A percentile compares a stretch with the other conserved stretches of the same genome.
Conservation (phyloP, 2,888 invertebrate species). For the Zelleria hepariella region DNA sequence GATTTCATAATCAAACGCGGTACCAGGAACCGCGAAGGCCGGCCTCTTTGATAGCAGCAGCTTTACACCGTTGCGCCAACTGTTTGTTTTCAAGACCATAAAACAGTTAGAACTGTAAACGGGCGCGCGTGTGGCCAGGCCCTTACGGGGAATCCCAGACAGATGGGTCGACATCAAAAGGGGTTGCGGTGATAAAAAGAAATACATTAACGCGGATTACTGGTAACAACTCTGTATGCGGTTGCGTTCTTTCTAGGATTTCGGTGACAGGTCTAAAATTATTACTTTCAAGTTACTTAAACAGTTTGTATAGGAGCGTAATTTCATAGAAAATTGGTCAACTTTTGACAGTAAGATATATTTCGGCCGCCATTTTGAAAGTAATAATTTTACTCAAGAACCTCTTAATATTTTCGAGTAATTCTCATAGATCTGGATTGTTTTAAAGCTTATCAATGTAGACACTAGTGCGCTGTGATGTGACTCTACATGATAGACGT, state of each 20-base stretch:
- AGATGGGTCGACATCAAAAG: slow-evolving; percentile 69
- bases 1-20: too few relatives aligned
- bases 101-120: slow-evolving; percentile 68
- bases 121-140: slow-evolving; percentile 65
- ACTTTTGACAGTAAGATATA: too few relatives aligned
- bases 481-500: too few relatives aligned
- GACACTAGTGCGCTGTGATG: too few relatives aligned
- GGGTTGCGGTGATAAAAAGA: slow-evolving; percentile 55
- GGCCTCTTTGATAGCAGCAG: not conserved
- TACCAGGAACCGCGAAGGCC: not conserved
- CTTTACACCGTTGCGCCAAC: not conserved
- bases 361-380: too few relatives aligned
- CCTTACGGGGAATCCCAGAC: slow-evolving; percentile 69
- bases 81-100: slow-evolving; percentile 67
- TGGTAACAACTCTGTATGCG: slow-evolving; percentile 57
- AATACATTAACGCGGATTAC: slow-evolving; percentile 53
- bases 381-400: too few relatives aligned
- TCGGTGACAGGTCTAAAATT: not conserved
- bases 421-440: too few relatives aligned
- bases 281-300: not conserved
- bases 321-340: too few relatives aligned
- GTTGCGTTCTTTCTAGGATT: not conserved
- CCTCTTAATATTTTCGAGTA: too few relatives aligned
- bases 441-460: too few relatives aligned
- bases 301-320: not conserved